Percentiles rank a stretch among this genome's conserved stretches.
phyloP scores from a whole-genome alignment of 1,140 invertebrate species.

The Pseudomyrmex pallidus region DNA sequence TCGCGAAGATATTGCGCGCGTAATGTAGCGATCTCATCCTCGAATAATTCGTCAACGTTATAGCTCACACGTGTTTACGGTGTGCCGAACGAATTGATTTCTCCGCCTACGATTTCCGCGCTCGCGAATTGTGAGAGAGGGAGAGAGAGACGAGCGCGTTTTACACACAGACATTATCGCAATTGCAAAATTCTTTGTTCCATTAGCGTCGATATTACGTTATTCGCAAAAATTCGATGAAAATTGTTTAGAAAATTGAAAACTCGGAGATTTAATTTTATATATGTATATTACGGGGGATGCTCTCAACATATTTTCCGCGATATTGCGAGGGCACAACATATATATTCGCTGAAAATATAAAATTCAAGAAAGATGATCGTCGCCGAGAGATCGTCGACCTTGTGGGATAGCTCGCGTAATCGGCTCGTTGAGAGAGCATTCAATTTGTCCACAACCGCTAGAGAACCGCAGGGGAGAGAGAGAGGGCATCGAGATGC shows the following conservation, averaged over 20 bases:
- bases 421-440: conserved; percentile 6
- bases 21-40: conserved; percentile 15
- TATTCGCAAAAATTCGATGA: neutral
- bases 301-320: too few species aligned
- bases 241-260: neutral
- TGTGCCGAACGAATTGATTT: conserved; percentile 12
- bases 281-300: too few species aligned
- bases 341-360: neutral
- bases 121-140: too few species aligned
- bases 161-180: neutral
- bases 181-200: neutral
- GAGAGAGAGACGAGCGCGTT: neutral
- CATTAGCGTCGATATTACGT: too few species aligned
- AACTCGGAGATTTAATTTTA: neutral
- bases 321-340: too few species aligned
- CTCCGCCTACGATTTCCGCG: neutral
- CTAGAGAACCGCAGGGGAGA: neutral
- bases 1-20: neutral
- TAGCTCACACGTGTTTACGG: neutral
- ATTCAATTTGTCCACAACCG: conserved; percentile 32
- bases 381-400: neutral
- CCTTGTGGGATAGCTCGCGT: too few species aligned
- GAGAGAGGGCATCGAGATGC: conserved; percentile 21
- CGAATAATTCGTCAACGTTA: conserved; percentile 28
- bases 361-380: neutral